A percentile compares a stretch with the other conserved stretches of the same genome.
Evolutionary conservation across 2,113 vertebrate species (phyloP).

Genomic region (Cnemophilus loriae): DNA sequence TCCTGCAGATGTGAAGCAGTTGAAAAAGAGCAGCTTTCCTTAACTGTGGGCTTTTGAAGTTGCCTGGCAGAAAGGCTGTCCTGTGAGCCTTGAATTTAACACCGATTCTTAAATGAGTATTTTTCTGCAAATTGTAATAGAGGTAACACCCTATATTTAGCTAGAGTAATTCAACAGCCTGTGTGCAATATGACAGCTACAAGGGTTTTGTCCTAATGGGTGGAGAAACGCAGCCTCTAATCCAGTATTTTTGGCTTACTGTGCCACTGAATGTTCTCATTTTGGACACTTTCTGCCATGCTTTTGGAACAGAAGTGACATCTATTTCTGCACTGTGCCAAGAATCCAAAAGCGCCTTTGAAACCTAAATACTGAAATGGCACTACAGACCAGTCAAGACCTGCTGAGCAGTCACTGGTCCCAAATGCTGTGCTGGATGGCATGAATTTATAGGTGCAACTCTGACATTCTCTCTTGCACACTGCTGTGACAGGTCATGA

Average conservation of each 20-base stretch:
- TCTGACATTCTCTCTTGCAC: neutral
- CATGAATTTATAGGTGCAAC: neutral
- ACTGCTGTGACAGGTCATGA: neutral
- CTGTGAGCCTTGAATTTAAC: neutral
- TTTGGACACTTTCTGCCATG: neutral
- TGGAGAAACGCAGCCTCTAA: neutral
- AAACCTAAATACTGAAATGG: neutral
- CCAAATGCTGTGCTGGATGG: neutral
- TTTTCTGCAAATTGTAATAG: neutral
- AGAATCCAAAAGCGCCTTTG: neutral
- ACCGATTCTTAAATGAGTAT: neutral
- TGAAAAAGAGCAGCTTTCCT: neutral
- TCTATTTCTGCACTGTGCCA: neutral
- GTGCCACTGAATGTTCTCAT: neutral
- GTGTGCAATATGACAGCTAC: neutral
- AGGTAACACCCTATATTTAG: neutral
- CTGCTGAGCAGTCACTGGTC: neutral
- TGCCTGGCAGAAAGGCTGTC: neutral
- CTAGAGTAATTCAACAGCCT: neutral
- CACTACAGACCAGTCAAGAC: neutral
- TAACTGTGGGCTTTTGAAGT: neutral
- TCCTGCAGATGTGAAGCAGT: neutral
- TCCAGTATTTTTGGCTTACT: neutral
- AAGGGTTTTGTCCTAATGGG: neutral
- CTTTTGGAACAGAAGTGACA: neutral